Conservation (phyloP, 2,797 vertebrate genomes). For the Capromys pilorides region DNA sequence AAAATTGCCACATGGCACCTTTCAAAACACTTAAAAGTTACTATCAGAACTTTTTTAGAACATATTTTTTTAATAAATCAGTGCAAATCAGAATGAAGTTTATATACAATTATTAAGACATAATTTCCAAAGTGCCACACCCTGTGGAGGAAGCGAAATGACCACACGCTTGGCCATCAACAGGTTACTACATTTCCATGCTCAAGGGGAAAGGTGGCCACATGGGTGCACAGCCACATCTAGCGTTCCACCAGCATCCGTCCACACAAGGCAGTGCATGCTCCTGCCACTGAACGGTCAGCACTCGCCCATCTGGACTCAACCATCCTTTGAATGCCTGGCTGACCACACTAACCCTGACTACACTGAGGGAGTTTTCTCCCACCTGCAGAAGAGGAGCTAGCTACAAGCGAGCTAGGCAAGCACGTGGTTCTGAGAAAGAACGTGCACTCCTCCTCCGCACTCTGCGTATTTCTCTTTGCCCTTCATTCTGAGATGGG, state of each 20-base stretch:
- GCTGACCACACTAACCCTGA: slow-evolving; percentile 19
- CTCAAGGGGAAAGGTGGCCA: background rate
- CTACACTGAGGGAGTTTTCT: background rate
- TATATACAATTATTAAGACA: background rate
- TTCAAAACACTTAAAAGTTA: slow-evolving; percentile 12
- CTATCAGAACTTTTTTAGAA: slow-evolving; percentile 34
- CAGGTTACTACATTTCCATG: background rate
- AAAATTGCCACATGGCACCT: background rate
- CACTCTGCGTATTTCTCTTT: background rate
- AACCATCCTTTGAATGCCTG: background rate
- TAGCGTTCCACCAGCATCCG: background rate
- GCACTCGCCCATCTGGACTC: background rate
- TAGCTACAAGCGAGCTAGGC: background rate
- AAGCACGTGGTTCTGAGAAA: background rate
- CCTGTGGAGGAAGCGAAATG: slow-evolving; percentile 8
- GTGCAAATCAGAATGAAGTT: slow-evolving; percentile 31
- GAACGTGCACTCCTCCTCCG: too few species aligned
- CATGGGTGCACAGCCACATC: background rate
- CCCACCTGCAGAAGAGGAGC: slow-evolving; percentile 7
- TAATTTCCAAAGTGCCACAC: background rate
- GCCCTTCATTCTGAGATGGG: background rate
- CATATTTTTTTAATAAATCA: slow-evolving; percentile 26
- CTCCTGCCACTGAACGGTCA: background rate
- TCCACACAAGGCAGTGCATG: background rate
- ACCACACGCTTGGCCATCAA: background rate